A percentile compares a stretch with the other conserved stretches of the same genome.
These are phyloP conservation scores for Galemys pyrenaicus DNA, from an alignment of 2,113 vertebrate species.

Conservation along the genomic window DNA sequence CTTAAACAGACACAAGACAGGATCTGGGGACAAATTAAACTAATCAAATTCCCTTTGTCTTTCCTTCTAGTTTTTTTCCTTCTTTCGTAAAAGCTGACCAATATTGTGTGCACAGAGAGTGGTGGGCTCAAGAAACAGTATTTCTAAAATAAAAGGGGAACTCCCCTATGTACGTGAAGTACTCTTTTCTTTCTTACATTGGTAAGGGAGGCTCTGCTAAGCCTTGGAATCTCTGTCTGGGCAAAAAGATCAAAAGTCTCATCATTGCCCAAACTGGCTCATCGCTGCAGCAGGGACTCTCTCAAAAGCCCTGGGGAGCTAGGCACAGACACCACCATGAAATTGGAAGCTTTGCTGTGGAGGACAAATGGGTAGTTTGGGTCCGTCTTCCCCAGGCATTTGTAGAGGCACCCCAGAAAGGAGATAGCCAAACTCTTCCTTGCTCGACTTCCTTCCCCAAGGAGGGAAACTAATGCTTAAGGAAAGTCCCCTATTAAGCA, in stretches of 20 bases:
- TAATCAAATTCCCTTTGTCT: not conserved
- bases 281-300: not conserved
- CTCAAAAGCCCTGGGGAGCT: not conserved
- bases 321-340: not conserved
- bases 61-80: not conserved
- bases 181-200: not conserved
- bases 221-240: not conserved
- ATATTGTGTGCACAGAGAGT: not conserved
- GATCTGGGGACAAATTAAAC: constrained; percentile 35
- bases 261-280: not conserved
- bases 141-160: constrained; percentile 30
- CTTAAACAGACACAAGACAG: not conserved
- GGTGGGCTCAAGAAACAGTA: not conserved
- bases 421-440: not conserved
- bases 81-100: not conserved
- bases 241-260: constrained; percentile 7
- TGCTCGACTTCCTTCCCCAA: not conserved
- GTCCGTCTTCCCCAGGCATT: not conserved
- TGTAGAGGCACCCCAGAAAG: not conserved
- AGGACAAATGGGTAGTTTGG: not conserved
- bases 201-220: not conserved
- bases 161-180: not conserved
- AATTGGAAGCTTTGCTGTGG: not conserved
- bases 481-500: not conserved
- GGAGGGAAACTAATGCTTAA: not conserved